phyloP scores from a whole-genome alignment of 1,140 invertebrate species.

The Bombus terrestris region DNA sequence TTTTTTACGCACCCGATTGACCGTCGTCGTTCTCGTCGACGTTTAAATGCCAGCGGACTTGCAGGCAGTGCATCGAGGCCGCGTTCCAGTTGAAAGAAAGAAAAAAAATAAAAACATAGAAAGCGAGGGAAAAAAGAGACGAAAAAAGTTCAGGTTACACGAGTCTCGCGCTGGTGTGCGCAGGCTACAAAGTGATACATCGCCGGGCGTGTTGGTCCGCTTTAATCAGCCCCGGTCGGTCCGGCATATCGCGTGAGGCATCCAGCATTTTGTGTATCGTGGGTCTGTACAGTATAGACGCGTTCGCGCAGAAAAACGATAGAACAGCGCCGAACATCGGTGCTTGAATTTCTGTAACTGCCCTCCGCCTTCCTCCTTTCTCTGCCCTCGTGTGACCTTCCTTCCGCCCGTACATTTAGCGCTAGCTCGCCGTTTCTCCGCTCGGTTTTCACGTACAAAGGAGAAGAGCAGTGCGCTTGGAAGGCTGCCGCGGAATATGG shows the following conservation, averaged over 20 bases:
- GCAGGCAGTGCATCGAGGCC: neutral
- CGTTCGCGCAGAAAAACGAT: slow-evolving; percentile 53
- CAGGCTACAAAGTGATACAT: slow-evolving; percentile 8
- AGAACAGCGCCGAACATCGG: neutral
- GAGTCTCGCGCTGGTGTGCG: neutral
- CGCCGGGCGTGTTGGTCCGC: slow-evolving; percentile 26
- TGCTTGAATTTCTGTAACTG: slow-evolving; percentile 24
- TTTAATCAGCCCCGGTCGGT: slow-evolving; percentile 50
- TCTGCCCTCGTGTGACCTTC: slow-evolving; percentile 5
- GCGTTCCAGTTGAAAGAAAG: neutral
- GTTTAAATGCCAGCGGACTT: neutral
- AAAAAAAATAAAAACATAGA: neutral
- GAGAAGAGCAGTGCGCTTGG: slow-evolving; percentile 20
- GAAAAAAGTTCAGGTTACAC: neutral
- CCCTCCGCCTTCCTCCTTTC: neutral
- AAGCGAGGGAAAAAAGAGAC: neutral
- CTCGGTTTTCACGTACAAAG: slow-evolving; percentile 17
- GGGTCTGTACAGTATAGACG: neutral
- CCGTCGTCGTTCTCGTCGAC: neutral
- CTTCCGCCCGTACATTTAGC: neutral
- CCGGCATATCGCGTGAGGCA: slow-evolving; percentile 46
- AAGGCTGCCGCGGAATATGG: slow-evolving; percentile 65
- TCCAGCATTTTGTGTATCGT: slow-evolving; percentile 43
- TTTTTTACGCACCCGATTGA: slow-evolving; percentile 4
- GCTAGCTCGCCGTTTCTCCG: neutral